phyloP scores from a whole-genome alignment of 64 coral and sea anemone species.

The Dendronephthya gigantea region DNA sequence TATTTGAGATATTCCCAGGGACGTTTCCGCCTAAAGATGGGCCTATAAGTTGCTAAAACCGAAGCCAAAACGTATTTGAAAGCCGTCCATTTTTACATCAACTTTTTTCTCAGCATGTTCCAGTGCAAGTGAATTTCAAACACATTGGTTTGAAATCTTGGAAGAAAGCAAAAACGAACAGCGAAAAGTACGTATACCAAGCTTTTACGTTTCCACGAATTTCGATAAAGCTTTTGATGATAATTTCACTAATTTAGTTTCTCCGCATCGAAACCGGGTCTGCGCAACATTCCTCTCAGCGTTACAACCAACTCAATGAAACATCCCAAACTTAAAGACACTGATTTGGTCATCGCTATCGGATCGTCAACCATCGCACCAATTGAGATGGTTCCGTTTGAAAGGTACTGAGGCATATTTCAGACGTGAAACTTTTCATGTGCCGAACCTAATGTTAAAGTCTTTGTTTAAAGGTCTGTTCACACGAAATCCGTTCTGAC shows the following conservation, averaged over 20 bases:
- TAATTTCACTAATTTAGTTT: conserved; percentile 4
- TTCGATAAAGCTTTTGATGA: too few species aligned
- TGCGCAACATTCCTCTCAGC: neutral
- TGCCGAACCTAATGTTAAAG: too few species aligned
- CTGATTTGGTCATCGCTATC: neutral
- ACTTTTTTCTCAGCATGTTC: conserved; percentile 36
- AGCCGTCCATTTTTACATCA: neutral
- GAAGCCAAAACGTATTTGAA: too few species aligned
- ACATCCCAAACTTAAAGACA: neutral
- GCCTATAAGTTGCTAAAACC: too few species aligned
- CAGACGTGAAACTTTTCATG: too few species aligned
- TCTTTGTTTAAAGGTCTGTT: too few species aligned
- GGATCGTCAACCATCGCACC: neutral
- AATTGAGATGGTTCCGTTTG: neutral
- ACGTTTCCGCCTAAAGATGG: too few species aligned
- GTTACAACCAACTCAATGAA: neutral
- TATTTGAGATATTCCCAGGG: too few species aligned
- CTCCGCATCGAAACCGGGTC: neutral
- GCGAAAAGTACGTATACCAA: conserved; percentile 37
- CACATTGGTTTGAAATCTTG: conserved; percentile 50
- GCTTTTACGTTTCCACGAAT: neutral
- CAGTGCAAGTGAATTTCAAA: conserved; percentile 34
- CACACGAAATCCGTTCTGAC: too few species aligned
- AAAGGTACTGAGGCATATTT: neutral
- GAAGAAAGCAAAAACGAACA: conserved; percentile 39